phyloP scores from a whole-genome alignment of 2,797 vertebrate species.

The Naso thynnoides region DNA sequence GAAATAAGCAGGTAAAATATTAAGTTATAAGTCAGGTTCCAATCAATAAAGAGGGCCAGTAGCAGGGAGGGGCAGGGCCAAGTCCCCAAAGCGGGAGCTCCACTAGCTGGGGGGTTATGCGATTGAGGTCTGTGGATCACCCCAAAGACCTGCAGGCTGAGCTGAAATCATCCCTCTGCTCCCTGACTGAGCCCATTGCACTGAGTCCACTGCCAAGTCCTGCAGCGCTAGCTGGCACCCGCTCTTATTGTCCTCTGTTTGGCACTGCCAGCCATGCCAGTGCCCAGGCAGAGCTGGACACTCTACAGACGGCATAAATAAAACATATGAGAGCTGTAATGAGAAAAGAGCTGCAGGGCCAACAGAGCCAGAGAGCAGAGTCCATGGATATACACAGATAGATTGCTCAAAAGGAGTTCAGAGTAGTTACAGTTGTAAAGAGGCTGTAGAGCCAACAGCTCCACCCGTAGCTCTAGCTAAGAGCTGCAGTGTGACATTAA shows the following conservation, averaged over 20 bases:
- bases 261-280: constrained; percentile 72
- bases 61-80: constrained; percentile 65
- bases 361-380: constrained; percentile 67
- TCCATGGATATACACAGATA: constrained; percentile 54
- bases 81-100: constrained; percentile 66
- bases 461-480: constrained; percentile 52
- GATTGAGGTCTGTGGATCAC: constrained; percentile 81
- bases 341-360: constrained; percentile 79
- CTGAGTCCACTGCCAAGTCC: constrained; percentile 74
- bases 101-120: constrained; percentile 76
- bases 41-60: constrained; percentile 83
- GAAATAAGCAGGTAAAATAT: constrained; percentile 87
- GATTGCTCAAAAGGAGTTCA: constrained; percentile 40
- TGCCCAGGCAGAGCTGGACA: constrained; percentile 81
- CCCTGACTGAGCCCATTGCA: constrained; percentile 63
- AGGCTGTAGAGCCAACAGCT: constrained; percentile 58
- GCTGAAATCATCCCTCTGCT: constrained; percentile 44
- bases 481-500: constrained; percentile 59
- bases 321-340: constrained; percentile 86
- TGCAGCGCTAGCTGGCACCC: constrained; percentile 76
- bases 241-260: constrained; percentile 75
- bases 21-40: constrained; percentile 84
- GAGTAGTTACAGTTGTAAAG: constrained; percentile 25
- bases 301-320: constrained; percentile 87
- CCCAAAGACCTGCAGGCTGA: constrained; percentile 73